Evolutionary conservation across 2,888 invertebrate species (phyloP).

Genomic region (Pasiphila rectangulata): DNA sequence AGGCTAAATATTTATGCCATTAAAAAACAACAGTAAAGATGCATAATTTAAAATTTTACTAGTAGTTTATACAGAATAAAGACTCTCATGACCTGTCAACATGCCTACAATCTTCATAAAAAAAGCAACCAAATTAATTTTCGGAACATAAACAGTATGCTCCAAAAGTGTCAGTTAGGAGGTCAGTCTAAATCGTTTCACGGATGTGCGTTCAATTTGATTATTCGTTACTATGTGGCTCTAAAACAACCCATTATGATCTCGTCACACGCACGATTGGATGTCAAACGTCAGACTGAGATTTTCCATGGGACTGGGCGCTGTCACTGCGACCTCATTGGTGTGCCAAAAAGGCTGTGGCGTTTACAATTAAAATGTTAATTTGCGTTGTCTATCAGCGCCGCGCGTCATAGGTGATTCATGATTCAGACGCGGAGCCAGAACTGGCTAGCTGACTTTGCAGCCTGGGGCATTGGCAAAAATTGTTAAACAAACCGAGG

Average conservation of each 20-base stretch:
- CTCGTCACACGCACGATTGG: constrained; percentile 67
- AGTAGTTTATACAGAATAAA: no score
- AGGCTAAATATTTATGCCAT: no score
- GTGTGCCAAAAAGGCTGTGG: constrained; percentile 50
- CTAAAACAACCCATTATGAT: constrained; percentile 64
- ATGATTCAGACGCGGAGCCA: constrained; percentile 6
- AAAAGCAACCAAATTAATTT: no score
- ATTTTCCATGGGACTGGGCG: constrained; percentile 54
- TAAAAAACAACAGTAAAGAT: no score
- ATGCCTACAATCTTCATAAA: no score
- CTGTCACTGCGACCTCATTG: constrained; percentile 33
- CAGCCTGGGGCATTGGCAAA: no score
- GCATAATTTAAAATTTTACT: no score
- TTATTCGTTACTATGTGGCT: constrained; percentile 38
- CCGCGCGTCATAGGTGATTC: constrained; percentile 34
- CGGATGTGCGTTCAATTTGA: constrained; percentile 49
- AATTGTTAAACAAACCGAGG: no score
- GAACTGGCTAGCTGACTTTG: constrained; percentile 1
- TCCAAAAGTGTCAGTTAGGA: constrained; percentile 10
- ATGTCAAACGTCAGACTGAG: constrained; percentile 54
- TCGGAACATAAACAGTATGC: not conserved
- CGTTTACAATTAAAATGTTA: constrained; percentile 68
- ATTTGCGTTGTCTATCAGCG: constrained; percentile 44
- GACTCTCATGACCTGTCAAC: no score
- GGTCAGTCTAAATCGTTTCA: constrained; percentile 16